Conservation (phyloP, 2,113 vertebrate genomes). For the Clupea harengus region DNA sequence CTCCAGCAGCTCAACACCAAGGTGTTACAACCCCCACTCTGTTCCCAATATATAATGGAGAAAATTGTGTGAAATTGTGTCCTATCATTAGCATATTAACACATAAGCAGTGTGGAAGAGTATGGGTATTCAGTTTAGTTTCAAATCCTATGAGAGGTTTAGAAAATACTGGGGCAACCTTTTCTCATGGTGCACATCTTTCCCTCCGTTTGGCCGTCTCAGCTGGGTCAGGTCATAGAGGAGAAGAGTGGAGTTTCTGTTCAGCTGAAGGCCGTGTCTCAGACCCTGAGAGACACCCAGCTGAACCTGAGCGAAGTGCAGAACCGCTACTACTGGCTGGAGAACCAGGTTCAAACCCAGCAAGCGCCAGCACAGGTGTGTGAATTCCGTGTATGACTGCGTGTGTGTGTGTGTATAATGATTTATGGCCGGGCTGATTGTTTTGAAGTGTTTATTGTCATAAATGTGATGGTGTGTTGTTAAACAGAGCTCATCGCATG, state of each 20-base stretch:
- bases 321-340: slow-evolving; percentile 74
- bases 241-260: slow-evolving; percentile 73
- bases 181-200: no score
- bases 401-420: neutral
- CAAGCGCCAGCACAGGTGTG: slow-evolving; percentile 30
- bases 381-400: slow-evolving; percentile 8
- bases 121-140: neutral
- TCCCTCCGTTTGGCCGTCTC: neutral
- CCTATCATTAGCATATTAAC: no score
- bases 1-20: slow-evolving; percentile 77
- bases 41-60: neutral
- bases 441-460: neutral
- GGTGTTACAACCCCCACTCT: slow-evolving; percentile 56
- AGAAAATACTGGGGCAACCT: no score
- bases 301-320: slow-evolving; percentile 70
- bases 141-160: no score
- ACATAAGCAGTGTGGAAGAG: neutral
- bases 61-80: neutral
- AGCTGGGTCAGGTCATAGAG: slow-evolving; percentile 77
- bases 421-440: neutral
- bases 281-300: slow-evolving; percentile 78
- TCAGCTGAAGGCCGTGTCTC: slow-evolving; percentile 77
- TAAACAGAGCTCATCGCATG: slow-evolving; percentile 66
- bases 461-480: neutral
- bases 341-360: slow-evolving; percentile 68